Evolutionary conservation across 2,797 vertebrate genomes (phyloP).

Genomic region (Protonibea diacanthus): DNA sequence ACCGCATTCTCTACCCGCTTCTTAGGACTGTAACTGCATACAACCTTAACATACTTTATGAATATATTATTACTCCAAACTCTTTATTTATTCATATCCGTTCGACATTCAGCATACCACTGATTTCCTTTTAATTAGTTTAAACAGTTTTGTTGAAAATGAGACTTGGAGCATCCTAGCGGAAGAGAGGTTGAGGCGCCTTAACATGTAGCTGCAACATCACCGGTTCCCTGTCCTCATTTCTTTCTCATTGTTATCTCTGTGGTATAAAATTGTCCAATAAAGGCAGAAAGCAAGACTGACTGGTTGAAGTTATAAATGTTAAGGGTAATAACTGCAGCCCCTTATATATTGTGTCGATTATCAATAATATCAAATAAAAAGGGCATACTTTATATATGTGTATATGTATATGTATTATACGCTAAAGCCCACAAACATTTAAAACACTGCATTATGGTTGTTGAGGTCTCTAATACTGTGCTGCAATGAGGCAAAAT

Average conservation of each 20-base stretch:
- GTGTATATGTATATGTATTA: not conserved
- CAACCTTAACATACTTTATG: not conserved
- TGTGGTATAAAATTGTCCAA: slow-evolving; percentile 27
- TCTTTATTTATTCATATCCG: not conserved
- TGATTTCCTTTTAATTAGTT: slow-evolving; percentile 31
- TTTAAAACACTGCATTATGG: slow-evolving; percentile 12
- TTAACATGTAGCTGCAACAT: not conserved
- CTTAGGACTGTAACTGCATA: not conserved
- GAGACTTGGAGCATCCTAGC: not conserved
- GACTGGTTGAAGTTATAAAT: slow-evolving; percentile 24
- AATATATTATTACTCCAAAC: slow-evolving; percentile 6
- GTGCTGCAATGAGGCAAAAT: slow-evolving; percentile 7
- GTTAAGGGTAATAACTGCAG: slow-evolving; percentile 16
- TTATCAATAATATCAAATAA: slow-evolving; percentile 30
- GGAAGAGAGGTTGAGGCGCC: not conserved
- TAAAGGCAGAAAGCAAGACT: slow-evolving; percentile 33
- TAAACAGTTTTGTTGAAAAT: slow-evolving; percentile 15
- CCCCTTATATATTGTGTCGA: slow-evolving; percentile 24
- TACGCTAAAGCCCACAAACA: not conserved
- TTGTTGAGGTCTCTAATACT: slow-evolving; percentile 25
- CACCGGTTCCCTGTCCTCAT: slow-evolving; percentile 1
- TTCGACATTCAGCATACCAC: not conserved
- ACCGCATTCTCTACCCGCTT: not conserved
- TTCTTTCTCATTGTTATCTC: slow-evolving; percentile 14
- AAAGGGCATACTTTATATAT: no score